phyloP scores from a whole-genome alignment of 2,888 invertebrate genomes.

The Diloba caeruleocephala region DNA sequence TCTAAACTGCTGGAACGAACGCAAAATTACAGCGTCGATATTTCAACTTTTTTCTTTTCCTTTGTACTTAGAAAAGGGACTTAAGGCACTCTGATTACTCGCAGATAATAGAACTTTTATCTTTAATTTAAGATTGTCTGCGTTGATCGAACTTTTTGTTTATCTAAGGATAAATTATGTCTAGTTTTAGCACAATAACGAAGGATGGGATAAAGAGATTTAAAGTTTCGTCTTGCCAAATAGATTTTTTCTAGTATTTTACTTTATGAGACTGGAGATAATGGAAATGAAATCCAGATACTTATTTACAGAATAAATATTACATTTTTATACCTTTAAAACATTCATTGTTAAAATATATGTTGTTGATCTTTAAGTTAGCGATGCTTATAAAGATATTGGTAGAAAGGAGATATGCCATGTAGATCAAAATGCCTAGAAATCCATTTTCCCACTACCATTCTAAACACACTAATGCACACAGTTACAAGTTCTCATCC shows the following conservation, averaged over 20 bases:
- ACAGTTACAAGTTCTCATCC: too few relatives aligned
- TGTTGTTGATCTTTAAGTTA: too few relatives aligned
- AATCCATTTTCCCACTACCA: too few relatives aligned
- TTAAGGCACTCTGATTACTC: constrained; percentile 39
- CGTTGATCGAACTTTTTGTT: constrained; percentile 16
- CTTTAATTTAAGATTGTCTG: constrained; percentile 29
- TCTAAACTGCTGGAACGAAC: constrained; percentile 32
- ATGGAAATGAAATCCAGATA: constrained; percentile 15
- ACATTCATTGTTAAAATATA: too few relatives aligned
- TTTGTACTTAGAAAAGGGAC: constrained; percentile 17
- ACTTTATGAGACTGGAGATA: constrained; percentile 16
- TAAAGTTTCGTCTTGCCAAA: constrained; percentile 2
- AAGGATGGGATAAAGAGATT: constrained; percentile 8
- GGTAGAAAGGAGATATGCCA: too few relatives aligned
- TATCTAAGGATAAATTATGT: constrained; percentile 12
- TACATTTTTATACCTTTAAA: too few relatives aligned
- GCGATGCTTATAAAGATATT: too few relatives aligned
- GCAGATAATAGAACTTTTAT: constrained; percentile 39
- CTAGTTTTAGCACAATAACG: constrained; percentile 24
- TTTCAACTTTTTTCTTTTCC: constrained; percentile 29
- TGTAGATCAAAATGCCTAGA: too few relatives aligned
- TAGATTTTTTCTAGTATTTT: not conserved
- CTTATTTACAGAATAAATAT: constrained; percentile 8
- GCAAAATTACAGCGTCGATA: constrained; percentile 38
- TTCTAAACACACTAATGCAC: too few relatives aligned